Conservation (phyloP, 2,888 invertebrate species). For the Andricus curvator region DNA sequence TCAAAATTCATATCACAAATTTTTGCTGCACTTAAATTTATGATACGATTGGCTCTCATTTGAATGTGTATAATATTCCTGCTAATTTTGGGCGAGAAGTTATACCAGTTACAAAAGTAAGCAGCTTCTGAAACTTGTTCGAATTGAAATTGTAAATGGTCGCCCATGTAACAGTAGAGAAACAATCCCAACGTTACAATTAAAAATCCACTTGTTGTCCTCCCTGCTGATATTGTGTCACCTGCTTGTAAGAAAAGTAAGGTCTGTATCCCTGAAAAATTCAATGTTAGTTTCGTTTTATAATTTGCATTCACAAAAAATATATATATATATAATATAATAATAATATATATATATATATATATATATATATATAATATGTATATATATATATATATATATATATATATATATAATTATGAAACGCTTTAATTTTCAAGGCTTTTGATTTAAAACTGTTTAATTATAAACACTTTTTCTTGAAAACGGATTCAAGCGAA, state of each 20-base stretch:
- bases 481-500: no score
- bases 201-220: conserved; percentile 41
- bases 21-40: conserved; percentile 47
- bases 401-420: no score
- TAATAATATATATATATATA: no score
- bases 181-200: conserved; percentile 48
- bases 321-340: no score
- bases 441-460: no score
- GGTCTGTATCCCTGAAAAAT: conserved; percentile 50
- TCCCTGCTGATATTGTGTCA: conserved; percentile 42
- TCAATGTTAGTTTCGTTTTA: neutral
- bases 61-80: conserved; percentile 46
- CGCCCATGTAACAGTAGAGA: conserved; percentile 53
- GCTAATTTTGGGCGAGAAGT: conserved; percentile 43
- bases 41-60: conserved; percentile 47
- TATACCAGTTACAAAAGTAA: conserved; percentile 49
- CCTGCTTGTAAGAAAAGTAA: conserved; percentile 48
- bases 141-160: conserved; percentile 49
- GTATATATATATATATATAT: no score
- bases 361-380: no score
- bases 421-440: no score
- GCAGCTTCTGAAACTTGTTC: conserved; percentile 47
- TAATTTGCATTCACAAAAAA: neutral
- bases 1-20: conserved; percentile 50
- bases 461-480: no score